Conservation (phyloP, 2,888 invertebrate species). For the Andrena chrysosceles region DNA sequence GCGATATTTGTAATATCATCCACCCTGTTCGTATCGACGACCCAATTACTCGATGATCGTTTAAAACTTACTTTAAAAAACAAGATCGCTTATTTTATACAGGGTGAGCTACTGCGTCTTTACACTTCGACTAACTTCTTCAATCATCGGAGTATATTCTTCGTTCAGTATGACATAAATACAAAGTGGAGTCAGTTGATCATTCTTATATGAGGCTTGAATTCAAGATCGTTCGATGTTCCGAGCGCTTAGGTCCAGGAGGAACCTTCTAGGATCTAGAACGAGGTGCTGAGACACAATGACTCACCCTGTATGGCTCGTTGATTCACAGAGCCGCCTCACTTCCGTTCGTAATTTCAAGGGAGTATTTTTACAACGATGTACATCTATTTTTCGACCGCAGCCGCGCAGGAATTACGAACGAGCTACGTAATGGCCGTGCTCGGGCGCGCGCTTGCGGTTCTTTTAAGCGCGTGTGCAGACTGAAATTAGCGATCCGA, state of each 20-base stretch:
- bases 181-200: no score
- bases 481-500: constrained; percentile 38
- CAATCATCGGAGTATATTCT: no score
- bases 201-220: no score
- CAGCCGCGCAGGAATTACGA: constrained; percentile 2
- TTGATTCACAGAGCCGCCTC: neutral
- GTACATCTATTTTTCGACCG: neutral
- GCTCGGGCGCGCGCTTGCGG: neutral
- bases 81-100: neutral
- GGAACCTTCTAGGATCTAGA: no score
- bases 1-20: neutral
- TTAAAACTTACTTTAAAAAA: neutral
- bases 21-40: constrained; percentile 11
- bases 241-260: no score
- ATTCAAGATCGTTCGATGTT: no score
- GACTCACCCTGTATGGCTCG: neutral
- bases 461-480: constrained; percentile 21
- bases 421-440: neutral
- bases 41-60: constrained; percentile 1
- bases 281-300: neutral
- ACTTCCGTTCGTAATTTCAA: neutral
- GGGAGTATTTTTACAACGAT: constrained; percentile 24
- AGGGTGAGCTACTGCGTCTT: neutral
- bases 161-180: no score
- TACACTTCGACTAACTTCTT: neutral